Evolutionary conservation across 2,113 vertebrate species (phyloP).

Genomic region (Tachysurus fulvidraco): DNA sequence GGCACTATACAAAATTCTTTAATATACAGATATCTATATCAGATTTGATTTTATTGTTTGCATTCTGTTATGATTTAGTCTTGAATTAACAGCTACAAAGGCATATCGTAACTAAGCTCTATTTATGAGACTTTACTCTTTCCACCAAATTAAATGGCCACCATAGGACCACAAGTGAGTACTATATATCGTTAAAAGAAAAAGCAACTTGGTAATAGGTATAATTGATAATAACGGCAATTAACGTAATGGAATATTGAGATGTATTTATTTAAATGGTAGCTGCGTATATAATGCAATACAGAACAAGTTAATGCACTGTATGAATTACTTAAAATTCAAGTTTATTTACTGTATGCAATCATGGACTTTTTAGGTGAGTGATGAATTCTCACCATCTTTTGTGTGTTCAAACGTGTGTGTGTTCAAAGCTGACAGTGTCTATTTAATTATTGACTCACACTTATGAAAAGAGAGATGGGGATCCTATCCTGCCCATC

Average conservation of each 20-base stretch:
- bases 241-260: neutral
- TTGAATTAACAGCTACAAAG: neutral
- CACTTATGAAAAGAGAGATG: conserved; percentile 78
- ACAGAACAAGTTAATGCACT: neutral
- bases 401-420: conserved; percentile 1
- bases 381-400: neutral
- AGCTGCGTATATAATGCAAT: neutral
- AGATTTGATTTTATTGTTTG: neutral
- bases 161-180: neutral
- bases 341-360: neutral
- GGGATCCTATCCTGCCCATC: conserved; percentile 80
- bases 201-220: neutral
- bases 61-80: no score
- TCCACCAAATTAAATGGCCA: neutral
- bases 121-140: neutral
- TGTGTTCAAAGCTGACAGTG: neutral
- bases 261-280: neutral
- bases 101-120: neutral
- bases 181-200: neutral
- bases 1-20: neutral
- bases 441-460: conserved; percentile 63
- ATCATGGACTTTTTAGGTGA: neutral
- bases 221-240: neutral
- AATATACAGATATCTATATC: neutral
- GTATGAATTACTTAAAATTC: neutral